Conservation (phyloP, 2,888 invertebrate genomes). For the Priocnemis perturbator region DNA sequence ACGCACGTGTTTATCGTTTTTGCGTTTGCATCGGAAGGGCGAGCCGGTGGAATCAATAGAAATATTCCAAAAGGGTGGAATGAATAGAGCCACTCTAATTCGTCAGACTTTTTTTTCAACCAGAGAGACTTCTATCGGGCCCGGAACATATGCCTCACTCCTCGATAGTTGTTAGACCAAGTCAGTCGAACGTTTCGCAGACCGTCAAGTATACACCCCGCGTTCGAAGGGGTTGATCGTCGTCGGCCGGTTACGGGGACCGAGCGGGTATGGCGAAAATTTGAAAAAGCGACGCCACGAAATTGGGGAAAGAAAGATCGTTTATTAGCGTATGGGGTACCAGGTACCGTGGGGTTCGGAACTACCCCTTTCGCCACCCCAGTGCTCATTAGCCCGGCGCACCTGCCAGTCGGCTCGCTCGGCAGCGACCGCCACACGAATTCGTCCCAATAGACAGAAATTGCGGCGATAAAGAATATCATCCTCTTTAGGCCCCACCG, state of each 20-base stretch:
- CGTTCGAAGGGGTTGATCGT: no score
- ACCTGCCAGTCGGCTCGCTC: constrained; percentile 53
- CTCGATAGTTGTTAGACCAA: no score
- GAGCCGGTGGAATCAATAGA: constrained; percentile 35
- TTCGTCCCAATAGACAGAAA: constrained; percentile 58
- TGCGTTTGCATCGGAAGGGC: constrained; percentile 34
- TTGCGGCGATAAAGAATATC: constrained; percentile 60
- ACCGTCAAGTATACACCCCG: no score
- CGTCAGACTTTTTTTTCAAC: no score
- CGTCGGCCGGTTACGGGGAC: no score
- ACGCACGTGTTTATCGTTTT: constrained; percentile 47
- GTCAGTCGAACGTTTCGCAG: no score
- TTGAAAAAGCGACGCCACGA: no score
- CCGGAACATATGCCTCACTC: no score
- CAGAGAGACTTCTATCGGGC: no score
- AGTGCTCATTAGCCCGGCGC: constrained; percentile 50
- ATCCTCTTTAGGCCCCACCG: constrained; percentile 51
- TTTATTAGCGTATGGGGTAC: constrained; percentile 37
- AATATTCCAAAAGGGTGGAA: constrained; percentile 16
- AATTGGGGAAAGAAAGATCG: constrained; percentile 16
- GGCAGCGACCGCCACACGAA: constrained; percentile 49
- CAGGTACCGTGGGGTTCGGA: constrained; percentile 43
- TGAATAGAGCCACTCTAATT: no score
- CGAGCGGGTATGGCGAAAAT: no score
- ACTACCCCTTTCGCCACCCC: constrained; percentile 37